phyloP scores from a whole-genome alignment of 1,140 invertebrate species.

The Hylaeus anthracinus region DNA sequence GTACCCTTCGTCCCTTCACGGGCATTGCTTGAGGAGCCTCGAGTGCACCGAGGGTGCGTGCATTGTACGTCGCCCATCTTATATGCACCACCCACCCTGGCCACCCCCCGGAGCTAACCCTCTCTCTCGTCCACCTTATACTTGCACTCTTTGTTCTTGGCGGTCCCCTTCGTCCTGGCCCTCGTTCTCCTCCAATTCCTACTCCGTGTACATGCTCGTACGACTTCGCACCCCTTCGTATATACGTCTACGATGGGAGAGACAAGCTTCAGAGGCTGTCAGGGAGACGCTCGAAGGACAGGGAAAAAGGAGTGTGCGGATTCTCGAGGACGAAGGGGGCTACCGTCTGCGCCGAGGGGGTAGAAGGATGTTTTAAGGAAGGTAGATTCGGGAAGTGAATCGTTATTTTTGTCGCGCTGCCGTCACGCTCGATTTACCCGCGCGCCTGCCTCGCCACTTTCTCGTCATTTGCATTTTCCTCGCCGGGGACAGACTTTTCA shows the following conservation, averaged over 20 bases:
- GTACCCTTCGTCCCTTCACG: constrained; percentile 58
- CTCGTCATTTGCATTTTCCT: neutral
- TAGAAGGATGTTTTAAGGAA: constrained; percentile 69
- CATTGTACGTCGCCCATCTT: constrained; percentile 75
- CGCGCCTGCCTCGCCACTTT: neutral
- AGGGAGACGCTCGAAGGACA: constrained; percentile 44
- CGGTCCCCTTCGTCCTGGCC: constrained; percentile 60
- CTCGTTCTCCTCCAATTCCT: constrained; percentile 64
- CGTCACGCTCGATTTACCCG: constrained; percentile 19
- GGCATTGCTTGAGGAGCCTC: constrained; percentile 73
- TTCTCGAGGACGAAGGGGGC: constrained; percentile 64
- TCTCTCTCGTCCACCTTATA: constrained; percentile 68
- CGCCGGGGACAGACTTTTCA: too few species aligned
- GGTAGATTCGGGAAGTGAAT: constrained; percentile 51
- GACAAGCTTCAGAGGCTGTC: constrained; percentile 51
- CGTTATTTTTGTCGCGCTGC: constrained; percentile 48
- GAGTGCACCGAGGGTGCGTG: constrained; percentile 72
- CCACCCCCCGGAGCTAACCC: constrained; percentile 49
- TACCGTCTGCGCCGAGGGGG: constrained; percentile 49
- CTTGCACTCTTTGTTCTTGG: constrained; percentile 74
- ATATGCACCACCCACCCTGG: constrained; percentile 73
- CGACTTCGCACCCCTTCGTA: constrained; percentile 69
- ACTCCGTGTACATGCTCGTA: constrained; percentile 63
- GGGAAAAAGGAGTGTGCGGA: constrained; percentile 53
- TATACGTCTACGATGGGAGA: constrained; percentile 53